phyloP scores from a whole-genome alignment of 2,113 vertebrate genomes.

The Rhinolophus ferrumequinum region DNA sequence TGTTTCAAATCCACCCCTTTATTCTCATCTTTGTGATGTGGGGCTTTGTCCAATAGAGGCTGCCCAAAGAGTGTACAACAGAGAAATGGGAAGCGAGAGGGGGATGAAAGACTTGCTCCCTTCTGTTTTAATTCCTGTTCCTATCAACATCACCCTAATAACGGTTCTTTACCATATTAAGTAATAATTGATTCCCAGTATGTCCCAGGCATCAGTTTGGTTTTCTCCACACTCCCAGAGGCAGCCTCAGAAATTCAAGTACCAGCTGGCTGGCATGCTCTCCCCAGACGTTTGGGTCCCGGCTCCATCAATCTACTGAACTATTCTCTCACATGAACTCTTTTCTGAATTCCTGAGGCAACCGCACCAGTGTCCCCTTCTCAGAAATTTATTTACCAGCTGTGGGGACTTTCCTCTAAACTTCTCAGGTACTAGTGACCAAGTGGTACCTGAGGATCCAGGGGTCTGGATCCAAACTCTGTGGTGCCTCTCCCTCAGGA shows the following conservation, averaged over 20 bases:
- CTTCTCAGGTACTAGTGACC: neutral
- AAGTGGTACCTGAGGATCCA: neutral
- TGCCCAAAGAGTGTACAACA: too few relatives aligned
- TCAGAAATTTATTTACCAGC: neutral
- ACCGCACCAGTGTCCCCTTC: neutral
- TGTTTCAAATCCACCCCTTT: neutral
- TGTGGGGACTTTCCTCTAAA: neutral
- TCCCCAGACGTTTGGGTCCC: neutral
- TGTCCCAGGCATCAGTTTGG: neutral
- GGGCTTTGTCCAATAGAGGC: neutral
- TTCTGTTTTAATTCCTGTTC: neutral
- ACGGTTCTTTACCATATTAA: neutral
- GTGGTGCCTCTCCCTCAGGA: neutral
- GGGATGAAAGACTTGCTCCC: neutral
- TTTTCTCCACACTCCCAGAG: neutral
- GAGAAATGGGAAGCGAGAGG: neutral
- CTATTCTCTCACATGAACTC: neutral
- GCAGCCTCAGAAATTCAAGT: neutral
- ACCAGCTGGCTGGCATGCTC: neutral
- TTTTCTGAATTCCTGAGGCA: neutral
- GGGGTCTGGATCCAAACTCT: neutral
- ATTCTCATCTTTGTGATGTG: neutral
- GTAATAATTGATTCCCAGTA: neutral
- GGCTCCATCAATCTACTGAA: neutral
- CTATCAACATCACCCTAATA: neutral